Conservation (phyloP, 35 echinoderm and acorn worm genomes). For the Apostichopus japonicus region DNA sequence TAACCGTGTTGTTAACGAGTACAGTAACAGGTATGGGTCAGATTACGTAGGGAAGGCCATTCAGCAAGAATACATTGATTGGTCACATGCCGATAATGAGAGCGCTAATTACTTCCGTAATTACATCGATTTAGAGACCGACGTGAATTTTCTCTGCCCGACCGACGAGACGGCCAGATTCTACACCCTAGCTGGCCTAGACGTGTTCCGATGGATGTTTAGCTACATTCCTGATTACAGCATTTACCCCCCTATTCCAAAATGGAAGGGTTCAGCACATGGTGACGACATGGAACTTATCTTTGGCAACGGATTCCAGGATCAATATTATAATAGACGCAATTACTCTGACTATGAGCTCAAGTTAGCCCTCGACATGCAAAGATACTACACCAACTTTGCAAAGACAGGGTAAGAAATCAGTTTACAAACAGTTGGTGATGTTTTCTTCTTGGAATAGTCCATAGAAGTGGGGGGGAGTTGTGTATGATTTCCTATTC, state of each 20-base stretch:
- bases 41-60: conserved; percentile 61
- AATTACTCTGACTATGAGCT: conserved; percentile 68
- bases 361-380: conserved; percentile 57
- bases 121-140: conserved; percentile 59
- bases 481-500: too few relatives aligned
- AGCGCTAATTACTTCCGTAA: conserved; percentile 65
- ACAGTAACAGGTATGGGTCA: not conserved
- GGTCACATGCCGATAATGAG: conserved; percentile 74
- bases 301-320: conserved; percentile 50
- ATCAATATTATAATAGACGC: conserved; percentile 42
- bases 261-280: conserved; percentile 66
- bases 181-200: conserved; percentile 39
- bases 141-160: conserved; percentile 72
- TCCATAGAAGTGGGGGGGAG: not conserved
- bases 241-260: conserved; percentile 33
- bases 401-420: conserved; percentile 86
- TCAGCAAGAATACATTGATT: conserved; percentile 74
- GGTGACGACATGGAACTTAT: conserved; percentile 81
- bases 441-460: not conserved
- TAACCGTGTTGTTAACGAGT: conserved; percentile 13
- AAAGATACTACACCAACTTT: conserved; percentile 88
- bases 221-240: conserved; percentile 51
- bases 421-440: not conserved
- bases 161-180: conserved; percentile 54
- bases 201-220: conserved; percentile 61